Conservation (phyloP, 2,888 invertebrate species). For the Yponomeuta plumbellus region DNA sequence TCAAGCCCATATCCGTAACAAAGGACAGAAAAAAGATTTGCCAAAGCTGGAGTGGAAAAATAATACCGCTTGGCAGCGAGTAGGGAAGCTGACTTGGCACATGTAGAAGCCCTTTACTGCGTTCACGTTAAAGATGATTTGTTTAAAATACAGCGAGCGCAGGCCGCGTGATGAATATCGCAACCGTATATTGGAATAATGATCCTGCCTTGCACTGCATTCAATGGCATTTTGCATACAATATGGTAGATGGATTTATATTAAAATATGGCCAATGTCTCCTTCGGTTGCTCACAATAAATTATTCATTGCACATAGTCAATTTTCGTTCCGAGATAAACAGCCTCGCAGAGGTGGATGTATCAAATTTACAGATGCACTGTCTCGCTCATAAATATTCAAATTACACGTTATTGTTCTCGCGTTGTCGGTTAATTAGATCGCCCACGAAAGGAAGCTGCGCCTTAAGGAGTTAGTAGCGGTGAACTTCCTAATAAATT, state of each 20-base stretch:
- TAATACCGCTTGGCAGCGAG: not conserved
- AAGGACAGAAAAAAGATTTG: not conserved
- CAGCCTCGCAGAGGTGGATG: conserved; percentile 43
- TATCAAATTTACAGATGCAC: conserved; percentile 63
- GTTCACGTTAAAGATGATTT: conserved; percentile 69
- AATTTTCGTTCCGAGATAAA: conserved; percentile 69
- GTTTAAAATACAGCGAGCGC: conserved; percentile 69
- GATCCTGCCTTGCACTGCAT: conserved; percentile 72
- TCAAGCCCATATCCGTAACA: not conserved
- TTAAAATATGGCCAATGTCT: conserved; percentile 75
- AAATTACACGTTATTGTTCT: conserved; percentile 71
- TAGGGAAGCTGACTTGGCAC: conserved; percentile 1
- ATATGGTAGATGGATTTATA: conserved; percentile 75
- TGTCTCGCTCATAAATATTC: conserved; percentile 65
- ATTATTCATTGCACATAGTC: conserved; percentile 73
- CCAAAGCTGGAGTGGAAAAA: not conserved
- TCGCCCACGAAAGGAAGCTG: conserved; percentile 69
- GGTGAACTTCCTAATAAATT: conserved; percentile 63
- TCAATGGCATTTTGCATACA: conserved; percentile 77
- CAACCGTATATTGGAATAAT: conserved; percentile 72
- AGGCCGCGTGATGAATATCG: conserved; percentile 69
- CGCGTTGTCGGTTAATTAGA: conserved; percentile 70
- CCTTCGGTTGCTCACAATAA: conserved; percentile 69
- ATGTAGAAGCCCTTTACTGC: conserved; percentile 24
- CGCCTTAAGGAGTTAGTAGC: conserved; percentile 59